Percentiles rank a stretch among this genome's conserved stretches.
Conservation (phyloP, 2,797 vertebrate genomes). For the Myioborus melanocephalus region DNA sequence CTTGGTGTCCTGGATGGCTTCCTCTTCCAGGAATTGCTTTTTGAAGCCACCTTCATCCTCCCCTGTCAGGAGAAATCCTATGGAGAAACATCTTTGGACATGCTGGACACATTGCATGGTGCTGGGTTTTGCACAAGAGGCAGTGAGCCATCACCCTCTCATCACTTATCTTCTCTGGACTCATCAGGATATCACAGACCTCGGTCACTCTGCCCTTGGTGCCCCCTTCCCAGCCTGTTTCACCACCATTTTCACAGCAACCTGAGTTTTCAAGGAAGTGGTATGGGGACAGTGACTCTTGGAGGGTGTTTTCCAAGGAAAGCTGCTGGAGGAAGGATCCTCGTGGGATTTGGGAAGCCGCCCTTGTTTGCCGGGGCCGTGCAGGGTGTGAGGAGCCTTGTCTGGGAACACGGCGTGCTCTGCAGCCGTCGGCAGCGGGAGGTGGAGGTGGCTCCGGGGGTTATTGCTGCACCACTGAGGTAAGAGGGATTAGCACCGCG, state of each 20-base stretch:
- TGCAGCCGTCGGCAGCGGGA: not conserved
- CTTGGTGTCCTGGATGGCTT: not conserved
- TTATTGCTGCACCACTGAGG: not conserved
- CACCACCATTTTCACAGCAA: not conserved
- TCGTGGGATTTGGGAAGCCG: not conserved
- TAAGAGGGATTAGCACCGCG: not conserved
- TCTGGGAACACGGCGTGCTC: not conserved
- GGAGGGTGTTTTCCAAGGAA: fast-evolving
- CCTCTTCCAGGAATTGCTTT: not conserved
- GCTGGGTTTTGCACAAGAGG: not conserved
- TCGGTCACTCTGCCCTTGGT: fast-evolving
- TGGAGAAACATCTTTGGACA: not conserved
- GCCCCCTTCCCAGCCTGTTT: not conserved
- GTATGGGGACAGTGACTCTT: not conserved
- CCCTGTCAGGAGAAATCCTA: not conserved
- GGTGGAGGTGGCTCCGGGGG: not conserved
- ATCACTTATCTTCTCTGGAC: not conserved
- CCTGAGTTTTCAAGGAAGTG: fast-evolving
- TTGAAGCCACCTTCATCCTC: not conserved
- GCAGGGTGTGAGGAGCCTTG: not conserved
- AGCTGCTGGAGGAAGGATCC: not conserved
- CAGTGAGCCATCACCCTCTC: not conserved
- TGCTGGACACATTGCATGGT: not conserved
- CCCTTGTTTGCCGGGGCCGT: fast-evolving
- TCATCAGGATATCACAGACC: not conserved